phyloP scores from a whole-genome alignment of 2,113 vertebrate species.

The Plotosus lineatus region DNA sequence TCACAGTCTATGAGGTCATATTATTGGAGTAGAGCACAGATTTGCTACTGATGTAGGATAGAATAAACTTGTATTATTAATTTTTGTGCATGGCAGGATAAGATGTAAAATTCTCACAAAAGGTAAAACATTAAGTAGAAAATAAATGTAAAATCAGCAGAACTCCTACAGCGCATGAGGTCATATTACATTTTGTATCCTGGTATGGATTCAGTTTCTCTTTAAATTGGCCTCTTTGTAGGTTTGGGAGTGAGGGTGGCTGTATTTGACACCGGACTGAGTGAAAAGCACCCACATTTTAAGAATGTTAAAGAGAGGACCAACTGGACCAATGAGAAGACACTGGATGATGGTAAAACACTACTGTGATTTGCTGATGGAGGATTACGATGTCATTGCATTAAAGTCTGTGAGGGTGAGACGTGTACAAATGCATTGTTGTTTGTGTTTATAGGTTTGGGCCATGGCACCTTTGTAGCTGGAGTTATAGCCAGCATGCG shows the following conservation, averaged over 20 bases:
- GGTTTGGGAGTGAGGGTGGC: constrained; percentile 94
- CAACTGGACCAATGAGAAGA: constrained; percentile 99
- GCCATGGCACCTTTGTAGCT: constrained; percentile 97
- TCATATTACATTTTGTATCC: background rate
- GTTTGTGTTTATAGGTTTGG: constrained; percentile 77
- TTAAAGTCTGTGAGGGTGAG: background rate
- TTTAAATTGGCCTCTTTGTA: constrained; percentile 52
- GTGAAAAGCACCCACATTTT: constrained; percentile 97
- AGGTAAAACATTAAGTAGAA: background rate
- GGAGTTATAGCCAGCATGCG: constrained; percentile 99
- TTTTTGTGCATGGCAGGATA: background rate
- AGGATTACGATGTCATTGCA: too few relatives aligned
- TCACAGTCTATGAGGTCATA: too few relatives aligned
- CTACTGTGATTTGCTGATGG: background rate
- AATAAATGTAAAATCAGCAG: background rate
- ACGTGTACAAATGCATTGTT: background rate
- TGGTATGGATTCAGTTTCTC: background rate
- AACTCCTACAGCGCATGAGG: background rate
- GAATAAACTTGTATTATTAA: background rate
- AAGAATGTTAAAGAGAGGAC: constrained; percentile 98
- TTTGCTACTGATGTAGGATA: too few relatives aligned
- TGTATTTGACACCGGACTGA: constrained; percentile 96
- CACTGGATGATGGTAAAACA: constrained; percentile 89
- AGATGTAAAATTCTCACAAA: background rate
- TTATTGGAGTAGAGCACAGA: too few relatives aligned